These are phyloP conservation scores for Cladorhizidae sp. DNA, from an alignment of 37 sponge, comb jelly and placozoan genomes.

Conservation along the genomic window DNA sequence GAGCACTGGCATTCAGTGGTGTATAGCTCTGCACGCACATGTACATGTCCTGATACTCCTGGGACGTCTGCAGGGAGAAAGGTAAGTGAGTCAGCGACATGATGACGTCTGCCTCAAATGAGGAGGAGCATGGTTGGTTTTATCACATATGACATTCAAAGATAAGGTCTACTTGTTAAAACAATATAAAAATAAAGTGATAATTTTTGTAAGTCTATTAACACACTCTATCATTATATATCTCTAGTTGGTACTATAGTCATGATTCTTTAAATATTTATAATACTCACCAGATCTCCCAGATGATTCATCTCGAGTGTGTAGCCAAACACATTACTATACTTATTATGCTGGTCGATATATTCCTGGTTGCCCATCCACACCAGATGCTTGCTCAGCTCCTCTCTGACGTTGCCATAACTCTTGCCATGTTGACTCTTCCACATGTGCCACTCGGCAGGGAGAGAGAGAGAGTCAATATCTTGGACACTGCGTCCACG, in stretches of 20 bases:
- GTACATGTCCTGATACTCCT: slow-evolving; percentile 33
- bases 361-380: slow-evolving; percentile 57
- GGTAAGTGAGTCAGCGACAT: too few relatives aligned
- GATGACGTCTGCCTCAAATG: too few relatives aligned
- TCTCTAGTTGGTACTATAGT: too few relatives aligned
- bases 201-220: too few relatives aligned
- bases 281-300: slow-evolving; percentile 66
- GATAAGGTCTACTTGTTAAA: too few relatives aligned
- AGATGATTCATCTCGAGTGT: slow-evolving; percentile 55
- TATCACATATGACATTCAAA: too few relatives aligned
- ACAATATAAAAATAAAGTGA: too few relatives aligned
- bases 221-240: too few relatives aligned
- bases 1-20: background rate
- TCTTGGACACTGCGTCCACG: too few relatives aligned
- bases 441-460: slow-evolving; percentile 52
- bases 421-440: slow-evolving; percentile 32
- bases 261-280: too few relatives aligned
- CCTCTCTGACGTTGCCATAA: slow-evolving; percentile 20
- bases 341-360: slow-evolving; percentile 48
- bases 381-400: slow-evolving; percentile 24
- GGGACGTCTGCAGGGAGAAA: slow-evolving; percentile 19
- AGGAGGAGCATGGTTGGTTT: too few relatives aligned
- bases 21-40: slow-evolving; percentile 13
- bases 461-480: background rate
- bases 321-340: slow-evolving; percentile 33